phyloP scores from a whole-genome alignment of 2,113 vertebrate species.

The Phylloscopus whistleri region DNA sequence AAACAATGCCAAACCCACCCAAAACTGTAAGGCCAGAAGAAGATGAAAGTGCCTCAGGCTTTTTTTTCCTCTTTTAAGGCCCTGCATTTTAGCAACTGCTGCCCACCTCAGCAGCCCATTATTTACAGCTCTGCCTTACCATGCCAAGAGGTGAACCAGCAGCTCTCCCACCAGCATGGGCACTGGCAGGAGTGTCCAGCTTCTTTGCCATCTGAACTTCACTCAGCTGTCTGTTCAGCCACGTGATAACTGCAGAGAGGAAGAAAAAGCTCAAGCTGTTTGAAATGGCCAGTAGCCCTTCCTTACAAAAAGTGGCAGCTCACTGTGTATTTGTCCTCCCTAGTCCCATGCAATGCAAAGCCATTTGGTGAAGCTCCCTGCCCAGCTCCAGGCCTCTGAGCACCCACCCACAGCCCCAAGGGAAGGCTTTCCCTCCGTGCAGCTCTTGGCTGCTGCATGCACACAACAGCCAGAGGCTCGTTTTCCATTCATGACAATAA shows the following conservation, averaged over 20 bases:
- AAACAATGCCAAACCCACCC: not conserved
- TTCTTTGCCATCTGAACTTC: slow-evolving; percentile 83
- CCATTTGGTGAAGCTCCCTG: not conserved
- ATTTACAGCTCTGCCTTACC: slow-evolving; percentile 44
- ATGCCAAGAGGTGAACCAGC: slow-evolving; percentile 57
- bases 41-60: not conserved
- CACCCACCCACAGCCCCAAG: not conserved
- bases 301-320: not conserved
- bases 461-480: not conserved
- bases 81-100: not conserved
- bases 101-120: no score
- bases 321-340: not conserved
- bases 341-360: not conserved
- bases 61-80: not conserved
- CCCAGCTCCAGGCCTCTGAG: not conserved
- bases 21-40: not conserved
- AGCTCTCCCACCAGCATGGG: slow-evolving; percentile 60
- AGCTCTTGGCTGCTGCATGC: not conserved
- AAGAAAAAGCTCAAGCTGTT: not conserved
- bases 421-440: not conserved
- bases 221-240: slow-evolving; percentile 96
- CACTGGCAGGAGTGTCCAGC: slow-evolving; percentile 62
- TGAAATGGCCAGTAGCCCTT: not conserved
- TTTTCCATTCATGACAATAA: no score
- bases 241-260: slow-evolving; percentile 83